Evolutionary conservation across 2,888 invertebrate species (phyloP).

Genomic region (Galeruca laticollis): DNA sequence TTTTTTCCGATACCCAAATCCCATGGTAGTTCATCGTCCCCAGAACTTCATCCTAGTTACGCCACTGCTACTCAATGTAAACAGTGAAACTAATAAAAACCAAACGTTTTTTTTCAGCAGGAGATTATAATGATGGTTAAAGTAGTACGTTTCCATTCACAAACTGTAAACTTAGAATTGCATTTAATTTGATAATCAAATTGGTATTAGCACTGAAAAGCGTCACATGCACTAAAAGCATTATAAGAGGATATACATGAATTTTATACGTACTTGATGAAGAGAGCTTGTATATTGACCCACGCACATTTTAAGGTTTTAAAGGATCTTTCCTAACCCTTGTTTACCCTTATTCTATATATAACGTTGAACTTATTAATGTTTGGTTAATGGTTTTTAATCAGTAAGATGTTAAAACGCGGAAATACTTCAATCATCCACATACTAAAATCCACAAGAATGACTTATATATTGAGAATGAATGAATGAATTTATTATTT

Average conservation of each 20-base stretch:
- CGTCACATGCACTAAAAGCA: constrained; percentile 40
- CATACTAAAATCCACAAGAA: no score
- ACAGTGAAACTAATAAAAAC: no score
- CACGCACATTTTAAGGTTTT: constrained; percentile 27
- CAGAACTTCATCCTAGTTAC: no score
- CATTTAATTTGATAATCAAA: constrained; percentile 1
- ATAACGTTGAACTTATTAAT: background rate
- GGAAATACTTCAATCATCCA: no score
- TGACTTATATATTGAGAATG: no score
- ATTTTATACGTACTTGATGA: constrained; percentile 62
- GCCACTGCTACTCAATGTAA: no score
- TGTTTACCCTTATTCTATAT: background rate
- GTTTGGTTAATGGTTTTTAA: constrained; percentile 4
- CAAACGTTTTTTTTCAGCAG: background rate
- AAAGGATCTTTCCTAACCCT: constrained; percentile 5
- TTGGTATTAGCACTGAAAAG: constrained; percentile 12
- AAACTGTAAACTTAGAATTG: background rate
- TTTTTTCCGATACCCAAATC: no score
- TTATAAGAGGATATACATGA: constrained; percentile 26
- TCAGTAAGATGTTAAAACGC: background rate
- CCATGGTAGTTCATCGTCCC: no score
- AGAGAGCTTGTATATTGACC: constrained; percentile 57
- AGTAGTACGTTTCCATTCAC: no score
- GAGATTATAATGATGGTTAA: no score
- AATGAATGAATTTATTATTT: no score